phyloP scores from a whole-genome alignment of 2,888 invertebrate genomes.

The Dicyrtoma fusca region DNA sequence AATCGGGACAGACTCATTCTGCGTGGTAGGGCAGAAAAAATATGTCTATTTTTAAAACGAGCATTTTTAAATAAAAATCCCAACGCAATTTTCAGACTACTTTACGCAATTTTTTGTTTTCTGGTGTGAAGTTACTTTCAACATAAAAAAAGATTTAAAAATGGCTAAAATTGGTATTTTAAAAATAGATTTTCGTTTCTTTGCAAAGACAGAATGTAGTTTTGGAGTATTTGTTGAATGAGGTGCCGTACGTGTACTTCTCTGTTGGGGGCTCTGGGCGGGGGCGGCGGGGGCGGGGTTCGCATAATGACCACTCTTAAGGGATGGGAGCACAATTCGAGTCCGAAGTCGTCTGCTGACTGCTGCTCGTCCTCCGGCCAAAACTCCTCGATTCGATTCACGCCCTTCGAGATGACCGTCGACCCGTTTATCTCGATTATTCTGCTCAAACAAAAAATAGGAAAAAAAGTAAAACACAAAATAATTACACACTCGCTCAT shows the following conservation, averaged over 20 bases:
- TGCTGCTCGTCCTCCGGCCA: slow-evolving; percentile 53
- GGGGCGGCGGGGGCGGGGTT: slow-evolving; percentile 55
- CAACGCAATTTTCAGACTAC: neutral
- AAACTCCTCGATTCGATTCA: slow-evolving; percentile 56
- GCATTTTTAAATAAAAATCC: neutral
- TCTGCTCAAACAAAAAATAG: slow-evolving; percentile 34
- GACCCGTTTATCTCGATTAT: slow-evolving; percentile 56
- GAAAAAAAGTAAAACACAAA: no score
- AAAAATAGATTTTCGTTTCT: no score
- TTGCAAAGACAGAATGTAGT: no score
- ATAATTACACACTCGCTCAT: no score
- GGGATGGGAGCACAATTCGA: slow-evolving; percentile 54
- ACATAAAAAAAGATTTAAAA: no score
- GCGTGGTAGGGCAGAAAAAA: no score
- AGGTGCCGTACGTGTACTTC: slow-evolving; percentile 53
- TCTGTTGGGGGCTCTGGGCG: slow-evolving; percentile 54
- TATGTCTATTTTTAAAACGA: no score
- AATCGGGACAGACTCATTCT: neutral
- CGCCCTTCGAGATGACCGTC: slow-evolving; percentile 55
- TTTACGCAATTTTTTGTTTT: neutral
- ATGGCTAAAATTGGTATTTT: no score
- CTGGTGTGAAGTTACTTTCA: no score
- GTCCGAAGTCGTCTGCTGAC: slow-evolving; percentile 31
- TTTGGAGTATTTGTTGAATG: no score
- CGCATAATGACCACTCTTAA: slow-evolving; percentile 53